A percentile compares a stretch with the other conserved stretches of the same genome.
Evolutionary conservation across 2,888 invertebrate species (phyloP).

Genomic region (Spialia ferax): DNA sequence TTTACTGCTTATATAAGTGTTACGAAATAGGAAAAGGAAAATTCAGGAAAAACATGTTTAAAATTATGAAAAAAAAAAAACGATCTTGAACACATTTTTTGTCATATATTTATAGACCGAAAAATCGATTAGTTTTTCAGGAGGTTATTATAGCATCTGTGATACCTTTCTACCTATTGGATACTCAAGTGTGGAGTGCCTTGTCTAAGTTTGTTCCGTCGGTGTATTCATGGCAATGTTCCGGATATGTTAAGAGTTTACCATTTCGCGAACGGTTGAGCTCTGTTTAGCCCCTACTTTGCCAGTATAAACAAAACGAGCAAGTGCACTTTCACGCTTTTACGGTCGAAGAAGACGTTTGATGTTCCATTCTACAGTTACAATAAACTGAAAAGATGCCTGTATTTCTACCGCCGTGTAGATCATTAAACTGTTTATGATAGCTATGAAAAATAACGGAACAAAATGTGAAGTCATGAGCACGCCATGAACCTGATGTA

Average conservation of each 20-base stretch:
- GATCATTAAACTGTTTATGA: conserved; percentile 6
- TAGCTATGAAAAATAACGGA: neutral
- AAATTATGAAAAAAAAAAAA: no score
- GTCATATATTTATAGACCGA: no score
- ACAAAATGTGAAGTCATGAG: neutral
- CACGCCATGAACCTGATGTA: neutral
- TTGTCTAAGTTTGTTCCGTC: neutral
- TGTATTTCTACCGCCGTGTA: conserved; percentile 1
- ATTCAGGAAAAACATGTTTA: no score
- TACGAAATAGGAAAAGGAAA: no score
- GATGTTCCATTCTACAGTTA: conserved; percentile 10
- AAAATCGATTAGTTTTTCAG: no score
- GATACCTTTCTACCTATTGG: no score
- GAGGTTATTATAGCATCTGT: no score
- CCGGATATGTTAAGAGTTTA: conserved; percentile 14
- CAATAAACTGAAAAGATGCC: neutral
- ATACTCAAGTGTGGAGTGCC: no score
- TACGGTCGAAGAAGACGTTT: conserved; percentile 16
- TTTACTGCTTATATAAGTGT: neutral
- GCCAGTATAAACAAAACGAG: conserved; percentile 60
- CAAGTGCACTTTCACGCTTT: conserved; percentile 20
- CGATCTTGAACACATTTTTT: no score
- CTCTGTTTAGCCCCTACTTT: conserved; percentile 48
- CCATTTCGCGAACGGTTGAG: conserved; percentile 54
- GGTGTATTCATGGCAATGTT: conserved; percentile 2